Conservation (phyloP, 2,888 invertebrate genomes). For the Bhutanitis thaidina region DNA sequence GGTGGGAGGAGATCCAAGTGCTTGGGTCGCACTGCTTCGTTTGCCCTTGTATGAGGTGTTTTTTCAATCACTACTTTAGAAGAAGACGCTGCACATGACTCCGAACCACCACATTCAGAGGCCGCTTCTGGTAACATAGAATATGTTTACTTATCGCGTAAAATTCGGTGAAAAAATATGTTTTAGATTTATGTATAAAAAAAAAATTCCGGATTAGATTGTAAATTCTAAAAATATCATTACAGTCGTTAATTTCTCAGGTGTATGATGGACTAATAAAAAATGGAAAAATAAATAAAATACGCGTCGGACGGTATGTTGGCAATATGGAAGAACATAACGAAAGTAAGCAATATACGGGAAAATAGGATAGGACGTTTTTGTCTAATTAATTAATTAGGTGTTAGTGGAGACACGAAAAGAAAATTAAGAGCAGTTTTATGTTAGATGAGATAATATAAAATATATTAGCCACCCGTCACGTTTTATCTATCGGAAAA, state of each 20-base stretch:
- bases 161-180: not conserved
- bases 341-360: no score
- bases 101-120: slow-evolving; percentile 62
- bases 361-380: not conserved
- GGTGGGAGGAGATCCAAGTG: slow-evolving; percentile 73
- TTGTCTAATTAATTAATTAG: not conserved
- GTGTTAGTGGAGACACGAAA: not conserved
- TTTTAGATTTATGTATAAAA: no score
- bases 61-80: slow-evolving; percentile 46
- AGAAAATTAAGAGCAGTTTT: not conserved
- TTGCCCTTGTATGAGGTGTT: slow-evolving; percentile 31
- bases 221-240: no score
- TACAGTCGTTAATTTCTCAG: no score
- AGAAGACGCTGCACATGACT: slow-evolving; percentile 50
- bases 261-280: no score
- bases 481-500: no score
- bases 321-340: not conserved
- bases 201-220: no score
- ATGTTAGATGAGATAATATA: no score
- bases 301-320: slow-evolving; percentile 11
- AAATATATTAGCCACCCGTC: no score
- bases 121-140: slow-evolving; percentile 46
- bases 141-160: not conserved
- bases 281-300: slow-evolving; percentile 6
- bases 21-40: slow-evolving; percentile 48